These are phyloP conservation scores for Napeogenes sylphis DNA, from an alignment of 2,888 invertebrate genomes.

Conservation along the genomic window DNA sequence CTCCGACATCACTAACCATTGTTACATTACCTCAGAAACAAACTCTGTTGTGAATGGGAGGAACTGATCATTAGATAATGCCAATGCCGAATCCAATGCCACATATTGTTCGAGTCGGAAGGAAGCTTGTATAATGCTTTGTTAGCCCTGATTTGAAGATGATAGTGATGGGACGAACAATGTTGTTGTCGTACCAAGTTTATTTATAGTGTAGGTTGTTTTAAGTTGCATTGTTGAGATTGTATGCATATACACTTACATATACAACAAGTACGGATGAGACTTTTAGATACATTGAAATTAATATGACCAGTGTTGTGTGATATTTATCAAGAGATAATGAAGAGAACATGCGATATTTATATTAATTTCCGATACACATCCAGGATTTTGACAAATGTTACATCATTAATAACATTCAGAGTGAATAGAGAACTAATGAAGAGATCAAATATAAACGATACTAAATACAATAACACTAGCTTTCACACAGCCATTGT, in stretches of 20 bases:
- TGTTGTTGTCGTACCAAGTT: conserved; percentile 19
- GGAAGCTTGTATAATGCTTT: conserved; percentile 62
- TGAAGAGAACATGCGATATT: too few species aligned
- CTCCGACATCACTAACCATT: conserved; percentile 37
- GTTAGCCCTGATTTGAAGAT: conserved; percentile 50
- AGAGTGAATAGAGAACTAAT: conserved; percentile 42
- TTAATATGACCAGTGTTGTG: too few species aligned
- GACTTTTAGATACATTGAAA: too few species aligned
- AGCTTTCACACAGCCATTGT: conserved; percentile 60
- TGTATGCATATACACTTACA: too few species aligned
- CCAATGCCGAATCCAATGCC: conserved; percentile 75
- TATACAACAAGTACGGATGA: too few species aligned
- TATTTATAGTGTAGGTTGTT: neutral
- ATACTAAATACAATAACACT: conserved; percentile 45
- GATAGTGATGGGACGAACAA: conserved; percentile 36
- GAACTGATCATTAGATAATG: conserved; percentile 71
- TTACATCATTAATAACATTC: conserved; percentile 34
- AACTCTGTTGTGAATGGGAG: conserved; percentile 60
- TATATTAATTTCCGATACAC: neutral
- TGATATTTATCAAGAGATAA: too few species aligned
- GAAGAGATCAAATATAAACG: conserved; percentile 39
- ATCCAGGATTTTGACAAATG: conserved; percentile 37
- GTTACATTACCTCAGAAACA: conserved; percentile 31
- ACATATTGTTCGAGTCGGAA: conserved; percentile 69
- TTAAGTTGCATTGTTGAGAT: neutral